Base-by-base conservation (phyloP, 2,113 vertebrate genomes). In the Talpa occidentalis region DNA sequence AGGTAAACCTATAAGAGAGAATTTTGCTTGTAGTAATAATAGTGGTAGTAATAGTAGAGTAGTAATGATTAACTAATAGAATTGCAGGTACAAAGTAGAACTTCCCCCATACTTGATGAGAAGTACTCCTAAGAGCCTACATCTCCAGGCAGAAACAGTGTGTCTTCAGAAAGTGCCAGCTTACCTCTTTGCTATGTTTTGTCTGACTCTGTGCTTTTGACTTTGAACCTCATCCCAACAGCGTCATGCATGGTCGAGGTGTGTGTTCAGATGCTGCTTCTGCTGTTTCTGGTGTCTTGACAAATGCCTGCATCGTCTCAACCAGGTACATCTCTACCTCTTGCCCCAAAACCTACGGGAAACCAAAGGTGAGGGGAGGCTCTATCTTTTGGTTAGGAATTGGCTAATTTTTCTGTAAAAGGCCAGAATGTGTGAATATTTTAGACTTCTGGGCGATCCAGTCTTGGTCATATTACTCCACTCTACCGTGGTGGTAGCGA, bases 251-350 rank as follows among this genome's bases (percentile, higher is more conserved):
- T 98, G 95, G 97, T 94, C 97, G 10, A 97, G 95, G 67, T 95
- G 49, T 56, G 40, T 87, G 11, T 94, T 95, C 90, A 97, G 88
- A 16, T 97, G 97, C 97, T 98, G 98, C 94, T 96, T 64, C 95
- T 96, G 97, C 97, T 98, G 97, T 37, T 87, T 97, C 93, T 97
- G 97, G 89, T 97, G 98, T 95, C 97, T 98, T 35, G 95, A 96
- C 96, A 97, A 88, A 78, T 95, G 95, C 91, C 96, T 98, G 73
- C 73, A 40, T 59, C 97, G 30, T 60, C 97, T 98, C 88, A 97
- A 98, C 95, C 98, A 99, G 98, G 98, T 99, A 98, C 0, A 69
- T 40, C 47, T 59, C 24, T 28, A 32, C 21, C 35, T 5, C 0
- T 0, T 11, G 10, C 28, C 10, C 32, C 5, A 2, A 44, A 47